Conservation (phyloP, 2,113 vertebrate species). For the Pithys albifrons region DNA sequence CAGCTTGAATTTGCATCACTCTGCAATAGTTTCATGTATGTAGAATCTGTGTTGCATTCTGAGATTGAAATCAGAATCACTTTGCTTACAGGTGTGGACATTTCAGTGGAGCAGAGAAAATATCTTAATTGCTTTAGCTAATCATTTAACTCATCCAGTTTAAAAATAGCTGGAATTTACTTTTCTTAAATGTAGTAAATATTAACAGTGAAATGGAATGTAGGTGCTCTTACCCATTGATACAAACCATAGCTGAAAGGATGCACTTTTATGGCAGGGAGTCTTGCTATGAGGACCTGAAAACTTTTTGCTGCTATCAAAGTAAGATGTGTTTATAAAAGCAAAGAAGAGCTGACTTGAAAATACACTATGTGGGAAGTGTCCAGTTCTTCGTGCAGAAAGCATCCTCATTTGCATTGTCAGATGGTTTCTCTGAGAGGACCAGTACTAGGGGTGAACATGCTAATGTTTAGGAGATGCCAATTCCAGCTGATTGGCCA, state of each 20-base stretch:
- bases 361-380: neutral
- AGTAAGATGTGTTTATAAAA: neutral
- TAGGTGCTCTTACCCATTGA: neutral
- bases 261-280: neutral
- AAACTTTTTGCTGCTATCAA: neutral
- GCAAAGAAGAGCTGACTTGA: neutral
- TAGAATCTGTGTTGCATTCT: neutral
- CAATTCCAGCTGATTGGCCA: neutral
- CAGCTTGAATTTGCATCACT: conserved; percentile 7
- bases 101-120: neutral
- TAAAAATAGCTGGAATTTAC: neutral
- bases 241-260: neutral
- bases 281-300: neutral
- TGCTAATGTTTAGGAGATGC: neutral
- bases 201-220: neutral
- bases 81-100: neutral
- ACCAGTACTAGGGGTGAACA: too few relatives aligned
- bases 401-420: neutral
- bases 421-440: neutral
- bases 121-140: neutral
- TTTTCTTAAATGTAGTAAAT: neutral
- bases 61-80: neutral
- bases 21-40: neutral
- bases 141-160: neutral
- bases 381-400: neutral